Percentiles rank a stretch among this genome's conserved stretches.
Evolutionary conservation across 1,140 invertebrate genomes (phyloP).

Genomic region (Belonocnema kinseyi): DNA sequence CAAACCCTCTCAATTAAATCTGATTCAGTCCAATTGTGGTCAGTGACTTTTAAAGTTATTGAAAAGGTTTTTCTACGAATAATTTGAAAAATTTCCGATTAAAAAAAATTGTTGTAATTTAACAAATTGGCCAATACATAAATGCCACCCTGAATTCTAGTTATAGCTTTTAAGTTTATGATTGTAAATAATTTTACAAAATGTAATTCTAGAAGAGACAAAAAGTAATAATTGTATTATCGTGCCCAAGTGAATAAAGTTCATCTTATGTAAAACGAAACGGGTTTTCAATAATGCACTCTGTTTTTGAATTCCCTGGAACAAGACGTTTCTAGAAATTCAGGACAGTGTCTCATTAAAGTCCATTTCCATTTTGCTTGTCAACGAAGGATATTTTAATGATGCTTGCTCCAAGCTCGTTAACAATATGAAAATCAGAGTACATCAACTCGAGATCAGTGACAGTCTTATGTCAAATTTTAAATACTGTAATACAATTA

Average conservation of each 20-base stretch:
- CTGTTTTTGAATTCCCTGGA: background rate
- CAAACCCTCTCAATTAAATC: too few species aligned
- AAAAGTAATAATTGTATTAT: background rate
- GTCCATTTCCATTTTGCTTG: slow-evolving; percentile 17
- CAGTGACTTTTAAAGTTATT: too few species aligned
- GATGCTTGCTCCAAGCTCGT: slow-evolving; percentile 49
- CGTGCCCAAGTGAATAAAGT: background rate
- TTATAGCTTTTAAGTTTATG: too few species aligned
- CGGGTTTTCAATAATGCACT: background rate
- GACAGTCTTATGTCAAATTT: background rate
- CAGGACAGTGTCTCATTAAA: background rate
- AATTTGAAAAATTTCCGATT: too few species aligned
- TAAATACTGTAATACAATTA: too few species aligned
- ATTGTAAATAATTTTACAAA: too few species aligned
- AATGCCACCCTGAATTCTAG: too few species aligned
- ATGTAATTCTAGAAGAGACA: background rate
- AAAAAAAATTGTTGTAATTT: too few species aligned
- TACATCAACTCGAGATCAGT: background rate
- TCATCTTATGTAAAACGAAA: background rate
- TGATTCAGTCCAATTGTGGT: too few species aligned
- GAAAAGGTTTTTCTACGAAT: too few species aligned
- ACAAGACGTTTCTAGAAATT: background rate
- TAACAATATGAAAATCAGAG: slow-evolving; percentile 43
- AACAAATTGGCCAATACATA: too few species aligned
- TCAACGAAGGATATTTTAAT: slow-evolving; percentile 44